Evolutionary conservation across 2,113 vertebrate genomes (phyloP), one percentile per base, ranked within the genome.

Genomic region (Bubo scandiacus): DNA sequence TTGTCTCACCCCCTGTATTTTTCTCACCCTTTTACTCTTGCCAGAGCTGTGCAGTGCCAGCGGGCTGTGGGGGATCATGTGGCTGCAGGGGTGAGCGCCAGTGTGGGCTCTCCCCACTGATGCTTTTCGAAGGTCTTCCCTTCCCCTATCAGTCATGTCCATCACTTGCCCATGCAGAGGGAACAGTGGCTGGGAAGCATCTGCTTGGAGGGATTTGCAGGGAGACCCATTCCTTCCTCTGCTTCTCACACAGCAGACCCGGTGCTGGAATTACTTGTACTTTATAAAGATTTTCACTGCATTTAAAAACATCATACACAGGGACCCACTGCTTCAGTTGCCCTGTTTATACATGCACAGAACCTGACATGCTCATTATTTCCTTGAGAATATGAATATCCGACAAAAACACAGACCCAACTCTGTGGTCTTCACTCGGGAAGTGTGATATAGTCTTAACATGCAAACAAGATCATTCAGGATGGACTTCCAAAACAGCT

Each of bases 51-150:
- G 20, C 4, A 3, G 72, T 3, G 23, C 57, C 2, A 1, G 25
- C 0, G 9, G 55, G 71, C 29, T 42, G 47, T 5, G 15, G 12
- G 32, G 54, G 18, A 17, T 10, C 0, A 2, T 5, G 23, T n/a
- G 40, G 19, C 54, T 54, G 38, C 27, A 40, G 55, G 34, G 34
- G 38, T 0, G 10, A 32, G 40, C 4, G 1, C 14, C 2, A 1
- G 40, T 1, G 0, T 34, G 49, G 32, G 42, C 7, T 57, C 4
- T 75, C 49, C 49, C 19, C 2, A 3, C 49, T 22, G 25, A 3
- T 54, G 42, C 52, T 49, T 66, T 47, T 47, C 45, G 20, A 34
- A 67, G n/a, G 40, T 52, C 49, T 70, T 19, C 19, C n/a, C 17
- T 67, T 43, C 15, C 11, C 34, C 51, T 20, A n/a, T 34, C 38